phyloP scores from a whole-genome alignment of 2,888 invertebrate genomes.

The Aelia acuminata region DNA sequence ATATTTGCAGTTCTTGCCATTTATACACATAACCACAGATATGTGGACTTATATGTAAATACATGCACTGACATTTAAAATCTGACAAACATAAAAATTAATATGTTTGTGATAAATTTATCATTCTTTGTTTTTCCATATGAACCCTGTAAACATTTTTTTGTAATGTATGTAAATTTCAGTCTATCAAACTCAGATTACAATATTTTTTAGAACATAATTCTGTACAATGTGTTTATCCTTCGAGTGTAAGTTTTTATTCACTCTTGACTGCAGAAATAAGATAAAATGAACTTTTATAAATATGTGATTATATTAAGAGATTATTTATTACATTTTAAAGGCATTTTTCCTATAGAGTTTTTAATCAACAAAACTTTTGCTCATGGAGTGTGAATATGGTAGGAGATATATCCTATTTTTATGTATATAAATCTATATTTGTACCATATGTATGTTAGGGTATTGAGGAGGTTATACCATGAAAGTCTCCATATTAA shows the following conservation, averaged over 20 bases:
- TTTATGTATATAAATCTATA: conserved; percentile 54
- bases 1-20: conserved; percentile 51
- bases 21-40: conserved; percentile 36
- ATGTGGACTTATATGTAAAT: not conserved
- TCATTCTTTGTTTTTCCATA: not conserved
- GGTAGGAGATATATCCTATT: conserved; percentile 46
- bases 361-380: conserved; percentile 46
- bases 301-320: conserved; percentile 34
- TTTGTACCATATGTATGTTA: conserved; percentile 55
- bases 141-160: not conserved
- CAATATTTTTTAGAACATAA: not conserved
- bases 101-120: not conserved
- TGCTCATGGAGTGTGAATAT: conserved; percentile 52
- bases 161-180: not conserved
- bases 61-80: not conserved
- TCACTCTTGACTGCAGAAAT: conserved; percentile 26
- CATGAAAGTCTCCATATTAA: conserved; percentile 32
- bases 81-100: not conserved
- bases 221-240: conserved; percentile 4
- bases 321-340: conserved; percentile 50
- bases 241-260: conserved; percentile 22
- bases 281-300: conserved; percentile 37
- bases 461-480: conserved; percentile 37
- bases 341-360: conserved; percentile 36
- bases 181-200: not conserved